Evolutionary conservation across 2,888 invertebrate species (phyloP).

Genomic region (Poecilobothrus nobilitatus): DNA sequence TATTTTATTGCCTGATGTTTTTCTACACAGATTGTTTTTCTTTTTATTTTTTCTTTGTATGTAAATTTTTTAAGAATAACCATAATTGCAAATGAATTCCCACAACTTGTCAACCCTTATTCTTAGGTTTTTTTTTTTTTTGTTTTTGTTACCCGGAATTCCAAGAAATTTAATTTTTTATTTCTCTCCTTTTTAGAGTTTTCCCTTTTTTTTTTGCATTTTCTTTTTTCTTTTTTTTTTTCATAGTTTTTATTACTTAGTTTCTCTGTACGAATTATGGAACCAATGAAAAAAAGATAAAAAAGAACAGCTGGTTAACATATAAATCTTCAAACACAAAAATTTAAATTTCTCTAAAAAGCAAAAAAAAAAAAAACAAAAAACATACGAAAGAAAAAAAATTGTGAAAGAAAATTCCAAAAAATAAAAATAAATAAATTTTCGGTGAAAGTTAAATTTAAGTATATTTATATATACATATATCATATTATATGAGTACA

Average conservation of each 20-base stretch:
- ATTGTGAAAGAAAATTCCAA: no score
- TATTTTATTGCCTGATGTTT: neutral
- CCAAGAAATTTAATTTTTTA: neutral
- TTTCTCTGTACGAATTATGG: no score
- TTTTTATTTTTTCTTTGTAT: neutral
- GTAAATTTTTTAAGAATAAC: neutral
- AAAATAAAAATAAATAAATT: no score
- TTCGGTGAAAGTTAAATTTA: no score
- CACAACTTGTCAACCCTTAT: constrained; percentile 3
- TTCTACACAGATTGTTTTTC: neutral
- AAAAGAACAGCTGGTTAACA: neutral
- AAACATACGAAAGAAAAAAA: no score
- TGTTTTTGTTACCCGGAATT: neutral
- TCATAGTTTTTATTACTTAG: no score
- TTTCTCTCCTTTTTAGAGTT: neutral
- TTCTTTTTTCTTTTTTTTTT: no score
- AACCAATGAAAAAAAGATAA: no score
- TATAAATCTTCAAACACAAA: neutral
- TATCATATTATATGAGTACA: no score
- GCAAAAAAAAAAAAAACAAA: neutral
- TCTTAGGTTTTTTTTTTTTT: neutral
- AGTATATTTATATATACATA: no score
- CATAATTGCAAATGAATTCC: constrained; percentile 3
- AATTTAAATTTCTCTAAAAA: neutral
- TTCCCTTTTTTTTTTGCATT: no score